phyloP scores from a whole-genome alignment of 1,140 invertebrate species.

The Heliconius himera region DNA sequence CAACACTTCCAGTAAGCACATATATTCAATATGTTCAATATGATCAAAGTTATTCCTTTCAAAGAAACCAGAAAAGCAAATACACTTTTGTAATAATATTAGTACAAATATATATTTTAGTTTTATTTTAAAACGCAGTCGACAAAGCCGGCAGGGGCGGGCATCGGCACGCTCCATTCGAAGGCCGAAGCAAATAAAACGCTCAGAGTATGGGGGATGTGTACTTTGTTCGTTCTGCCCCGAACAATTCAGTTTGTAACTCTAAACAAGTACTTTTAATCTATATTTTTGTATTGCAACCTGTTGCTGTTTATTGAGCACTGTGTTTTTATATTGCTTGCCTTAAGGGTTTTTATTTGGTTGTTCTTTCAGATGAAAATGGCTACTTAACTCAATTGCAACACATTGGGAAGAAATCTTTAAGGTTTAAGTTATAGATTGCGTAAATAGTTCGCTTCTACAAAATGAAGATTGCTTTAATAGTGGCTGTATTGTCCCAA shows the following conservation, averaged over 20 bases:
- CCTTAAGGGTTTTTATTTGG: not conserved
- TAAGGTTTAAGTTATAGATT: too few relatives aligned
- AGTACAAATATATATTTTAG: constrained; percentile 7
- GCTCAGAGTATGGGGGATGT: constrained; percentile 25
- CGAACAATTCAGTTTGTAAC: constrained; percentile 11
- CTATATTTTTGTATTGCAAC: constrained; percentile 13
- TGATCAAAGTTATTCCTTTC: not conserved
- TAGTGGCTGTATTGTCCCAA: too few relatives aligned
- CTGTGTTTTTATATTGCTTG: not conserved
- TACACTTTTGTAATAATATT: constrained; percentile 2
- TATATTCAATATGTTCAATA: too few relatives aligned
- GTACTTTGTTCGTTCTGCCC: constrained; percentile 2
- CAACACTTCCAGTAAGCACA: too few relatives aligned
- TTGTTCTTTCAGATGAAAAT: not conserved
- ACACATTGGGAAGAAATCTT: too few relatives aligned
- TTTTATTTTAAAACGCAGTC: constrained; percentile 19
- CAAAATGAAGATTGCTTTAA: too few relatives aligned
- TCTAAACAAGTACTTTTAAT: constrained; percentile 16
- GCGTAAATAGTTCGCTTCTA: too few relatives aligned
- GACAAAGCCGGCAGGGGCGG: constrained; percentile 22
- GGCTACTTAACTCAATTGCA: not conserved
- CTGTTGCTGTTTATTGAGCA: constrained; percentile 7
- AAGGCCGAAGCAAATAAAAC: constrained; percentile 29
- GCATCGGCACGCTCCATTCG: constrained; percentile 17
- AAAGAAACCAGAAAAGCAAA: not conserved